These are phyloP conservation scores for Nyctibius grandis DNA, from an alignment of 2,797 vertebrate genomes.

Conservation along the genomic window DNA sequence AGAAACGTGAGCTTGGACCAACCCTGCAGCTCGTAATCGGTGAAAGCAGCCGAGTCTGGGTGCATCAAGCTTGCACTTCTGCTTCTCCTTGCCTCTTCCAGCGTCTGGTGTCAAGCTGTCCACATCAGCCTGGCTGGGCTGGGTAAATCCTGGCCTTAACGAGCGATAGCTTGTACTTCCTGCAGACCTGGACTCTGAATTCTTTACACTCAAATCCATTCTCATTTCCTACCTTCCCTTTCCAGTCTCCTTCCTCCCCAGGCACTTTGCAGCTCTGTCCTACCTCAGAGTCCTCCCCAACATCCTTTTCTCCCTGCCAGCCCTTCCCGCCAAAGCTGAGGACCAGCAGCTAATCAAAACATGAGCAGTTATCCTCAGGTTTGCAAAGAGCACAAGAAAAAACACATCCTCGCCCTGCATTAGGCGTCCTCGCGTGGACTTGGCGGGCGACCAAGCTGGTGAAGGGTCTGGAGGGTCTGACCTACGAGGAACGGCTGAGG, in stretches of 20 bases:
- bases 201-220: neutral
- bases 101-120: neutral
- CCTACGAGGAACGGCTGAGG: no score
- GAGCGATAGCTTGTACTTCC: neutral
- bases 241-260: neutral
- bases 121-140: neutral
- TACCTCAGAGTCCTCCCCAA: neutral
- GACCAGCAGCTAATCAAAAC: neutral
- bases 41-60: neutral
- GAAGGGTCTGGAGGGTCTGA: no score
- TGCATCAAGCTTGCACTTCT: neutral
- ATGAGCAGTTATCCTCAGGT: neutral
- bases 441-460: no score
- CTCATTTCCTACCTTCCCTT: neutral
- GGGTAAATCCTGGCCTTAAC: neutral
- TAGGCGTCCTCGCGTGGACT: no score
- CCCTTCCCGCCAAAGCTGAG: neutral
- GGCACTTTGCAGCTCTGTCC: neutral
- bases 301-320: neutral
- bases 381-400: neutral
- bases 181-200: neutral
- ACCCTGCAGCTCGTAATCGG: neutral
- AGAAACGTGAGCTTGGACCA: neutral
- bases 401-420: fast-evolving
- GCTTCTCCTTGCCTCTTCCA: neutral